These are phyloP conservation scores for Atta cephalotes DNA, from an alignment of 1,140 invertebrate genomes.

Conservation along the genomic window DNA sequence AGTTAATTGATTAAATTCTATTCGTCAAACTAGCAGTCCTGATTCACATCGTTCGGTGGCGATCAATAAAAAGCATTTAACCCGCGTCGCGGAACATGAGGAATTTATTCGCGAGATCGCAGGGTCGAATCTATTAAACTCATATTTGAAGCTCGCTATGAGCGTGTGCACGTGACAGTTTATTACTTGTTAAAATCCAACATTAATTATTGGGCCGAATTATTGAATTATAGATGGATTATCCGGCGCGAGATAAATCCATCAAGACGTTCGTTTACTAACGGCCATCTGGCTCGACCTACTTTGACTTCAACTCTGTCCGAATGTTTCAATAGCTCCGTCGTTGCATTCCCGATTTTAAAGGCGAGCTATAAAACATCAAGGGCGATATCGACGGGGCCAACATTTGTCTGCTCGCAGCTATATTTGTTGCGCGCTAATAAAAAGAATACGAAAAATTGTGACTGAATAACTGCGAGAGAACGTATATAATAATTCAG, in stretches of 20 bases:
- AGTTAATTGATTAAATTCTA: conserved; percentile 30
- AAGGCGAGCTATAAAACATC: conserved; percentile 46
- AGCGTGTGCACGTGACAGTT: background rate
- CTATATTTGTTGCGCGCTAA: conserved; percentile 57
- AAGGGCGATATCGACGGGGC: conserved; percentile 33
- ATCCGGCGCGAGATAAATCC: conserved; percentile 1
- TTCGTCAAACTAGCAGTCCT: background rate
- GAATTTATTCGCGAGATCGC: conserved; percentile 34
- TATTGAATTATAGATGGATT: conserved; percentile 30
- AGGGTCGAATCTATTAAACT: conserved; percentile 21
- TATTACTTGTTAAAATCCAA: conserved; percentile 20
- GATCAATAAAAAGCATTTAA: conserved; percentile 33
- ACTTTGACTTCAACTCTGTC: conserved; percentile 43
- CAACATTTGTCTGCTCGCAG: background rate
- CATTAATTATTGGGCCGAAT: conserved; percentile 44
- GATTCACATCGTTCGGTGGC: background rate
- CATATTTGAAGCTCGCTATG: too few relatives aligned
- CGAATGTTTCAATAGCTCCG: conserved; percentile 36
- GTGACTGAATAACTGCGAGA: background rate
- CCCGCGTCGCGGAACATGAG: background rate
- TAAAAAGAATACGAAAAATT: conserved; percentile 56
- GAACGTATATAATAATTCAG: conserved; percentile 10
- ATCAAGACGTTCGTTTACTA: conserved; percentile 11
- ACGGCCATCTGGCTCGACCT: conserved; percentile 44
- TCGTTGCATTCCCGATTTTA: conserved; percentile 51